Conservation (phyloP, 2,888 invertebrate genomes). For the Macrophya alboannulata region DNA sequence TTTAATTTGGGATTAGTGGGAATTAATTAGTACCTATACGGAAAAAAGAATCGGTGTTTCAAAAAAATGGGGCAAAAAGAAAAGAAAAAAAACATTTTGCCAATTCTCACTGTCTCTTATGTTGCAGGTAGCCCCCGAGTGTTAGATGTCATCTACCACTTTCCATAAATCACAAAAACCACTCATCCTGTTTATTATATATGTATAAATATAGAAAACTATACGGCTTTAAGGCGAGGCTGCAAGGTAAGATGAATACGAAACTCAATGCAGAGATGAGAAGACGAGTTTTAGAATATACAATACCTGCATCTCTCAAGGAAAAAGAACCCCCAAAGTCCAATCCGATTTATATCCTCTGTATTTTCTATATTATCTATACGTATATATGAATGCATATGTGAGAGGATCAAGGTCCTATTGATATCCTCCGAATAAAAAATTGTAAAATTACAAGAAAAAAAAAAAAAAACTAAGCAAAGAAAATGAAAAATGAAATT, state of each 20-base stretch:
- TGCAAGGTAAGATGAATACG: conserved; percentile 2
- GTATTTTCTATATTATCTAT: too few species aligned
- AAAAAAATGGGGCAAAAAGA: not conserved
- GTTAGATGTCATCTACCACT: conserved; percentile 3
- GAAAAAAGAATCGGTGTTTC: not conserved
- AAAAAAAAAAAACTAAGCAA: too few species aligned
- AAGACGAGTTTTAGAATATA: not conserved
- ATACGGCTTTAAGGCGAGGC: too few species aligned
- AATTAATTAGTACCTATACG: not conserved
- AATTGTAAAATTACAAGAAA: too few species aligned
- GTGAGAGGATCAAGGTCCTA: too few species aligned
- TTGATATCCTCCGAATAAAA: too few species aligned
- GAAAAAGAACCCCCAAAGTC: not conserved
- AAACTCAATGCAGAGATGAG: not conserved
- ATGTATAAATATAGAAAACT: not conserved
- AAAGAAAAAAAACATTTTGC: not conserved
- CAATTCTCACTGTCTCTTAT: not conserved
- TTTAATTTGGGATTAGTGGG: not conserved
- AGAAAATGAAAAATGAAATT: too few species aligned
- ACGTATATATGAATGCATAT: too few species aligned
- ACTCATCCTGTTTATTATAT: not conserved
- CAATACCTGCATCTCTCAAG: not conserved
- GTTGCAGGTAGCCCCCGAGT: not conserved
- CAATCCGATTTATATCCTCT: too few species aligned
- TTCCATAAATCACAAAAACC: conserved; percentile 34